phyloP scores from a whole-genome alignment of 2,888 invertebrate genomes.

The Julus scandinavius region DNA sequence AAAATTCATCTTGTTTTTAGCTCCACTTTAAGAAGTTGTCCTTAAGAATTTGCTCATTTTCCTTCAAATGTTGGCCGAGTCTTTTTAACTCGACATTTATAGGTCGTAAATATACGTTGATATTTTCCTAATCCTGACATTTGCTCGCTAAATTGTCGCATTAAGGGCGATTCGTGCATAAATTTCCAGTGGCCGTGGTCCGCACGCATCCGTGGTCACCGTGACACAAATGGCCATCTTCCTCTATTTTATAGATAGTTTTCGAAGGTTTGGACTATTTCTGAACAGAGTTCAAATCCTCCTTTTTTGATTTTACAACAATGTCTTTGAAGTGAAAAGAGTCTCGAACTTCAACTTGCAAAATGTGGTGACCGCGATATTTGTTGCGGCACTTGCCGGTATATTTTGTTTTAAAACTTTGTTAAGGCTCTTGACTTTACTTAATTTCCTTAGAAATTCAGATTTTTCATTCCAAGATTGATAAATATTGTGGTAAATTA shows the following conservation, averaged over 20 bases:
- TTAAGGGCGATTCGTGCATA: slow-evolving; percentile 9
- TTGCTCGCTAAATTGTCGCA: slow-evolving; percentile 27
- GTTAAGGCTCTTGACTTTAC: too few relatives aligned
- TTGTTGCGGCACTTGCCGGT: too few relatives aligned
- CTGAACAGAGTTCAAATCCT: too few relatives aligned
- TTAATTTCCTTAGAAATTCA: too few relatives aligned
- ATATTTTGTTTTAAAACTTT: too few relatives aligned
- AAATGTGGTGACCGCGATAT: too few relatives aligned
- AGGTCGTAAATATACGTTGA: slow-evolving; percentile 26
- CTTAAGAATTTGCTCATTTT: slow-evolving; percentile 19
- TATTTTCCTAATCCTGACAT: slow-evolving; percentile 27
- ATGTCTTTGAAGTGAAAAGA: too few relatives aligned
- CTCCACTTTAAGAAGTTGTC: slow-evolving; percentile 8
- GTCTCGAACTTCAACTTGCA: too few relatives aligned
- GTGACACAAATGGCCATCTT: neutral
- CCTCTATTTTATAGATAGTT: neutral
- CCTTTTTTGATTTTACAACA: too few relatives aligned
- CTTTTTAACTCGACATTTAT: slow-evolving; percentile 21
- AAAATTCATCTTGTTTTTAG: neutral
- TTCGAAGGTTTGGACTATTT: neutral
- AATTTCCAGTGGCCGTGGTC: slow-evolving; percentile 1
- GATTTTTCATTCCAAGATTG: too few relatives aligned
- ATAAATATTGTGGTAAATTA: too few relatives aligned
- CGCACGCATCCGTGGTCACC: slow-evolving; percentile 5
- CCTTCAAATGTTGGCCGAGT: neutral